Evolutionary conservation across 2,113 vertebrate species (phyloP).

Genomic region (Rhynchomys soricoides): DNA sequence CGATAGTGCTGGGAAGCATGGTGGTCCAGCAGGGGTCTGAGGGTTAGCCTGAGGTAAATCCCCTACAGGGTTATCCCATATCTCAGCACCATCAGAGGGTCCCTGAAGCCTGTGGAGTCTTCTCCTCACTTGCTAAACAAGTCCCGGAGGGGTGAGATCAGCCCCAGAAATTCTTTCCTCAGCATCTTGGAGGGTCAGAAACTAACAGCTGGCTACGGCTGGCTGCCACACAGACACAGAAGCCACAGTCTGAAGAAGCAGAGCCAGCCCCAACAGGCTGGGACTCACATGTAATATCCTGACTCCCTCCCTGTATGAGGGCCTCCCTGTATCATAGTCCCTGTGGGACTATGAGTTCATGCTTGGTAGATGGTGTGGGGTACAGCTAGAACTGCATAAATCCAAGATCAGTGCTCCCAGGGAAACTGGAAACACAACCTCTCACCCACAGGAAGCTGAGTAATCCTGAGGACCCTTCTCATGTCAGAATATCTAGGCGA

Average conservation of each 20-base stretch:
- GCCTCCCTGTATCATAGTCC: too few species aligned
- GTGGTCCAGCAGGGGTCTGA: neutral
- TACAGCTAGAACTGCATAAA: neutral
- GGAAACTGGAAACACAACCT: neutral
- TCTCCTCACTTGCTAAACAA: constrained; percentile 37
- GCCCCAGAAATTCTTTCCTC: neutral
- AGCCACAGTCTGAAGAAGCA: neutral
- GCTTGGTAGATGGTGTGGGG: too few species aligned
- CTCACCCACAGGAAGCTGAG: neutral
- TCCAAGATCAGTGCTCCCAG: neutral
- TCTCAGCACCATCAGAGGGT: neutral
- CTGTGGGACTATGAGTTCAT: neutral
- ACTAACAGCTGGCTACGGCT: constrained; percentile 53
- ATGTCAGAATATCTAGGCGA: neutral
- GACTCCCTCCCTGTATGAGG: neutral
- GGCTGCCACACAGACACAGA: neutral
- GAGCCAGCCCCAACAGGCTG: neutral
- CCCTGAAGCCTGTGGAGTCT: constrained; percentile 1
- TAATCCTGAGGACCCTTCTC: too few species aligned
- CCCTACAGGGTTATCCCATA: neutral
- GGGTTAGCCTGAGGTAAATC: neutral
- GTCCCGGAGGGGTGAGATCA: constrained; percentile 1
- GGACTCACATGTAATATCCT: neutral
- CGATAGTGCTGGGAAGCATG: neutral
- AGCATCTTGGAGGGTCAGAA: neutral